Evolutionary conservation across 2,113 vertebrate genomes (phyloP), one percentile per base, ranked within the genome.

Genomic region (Cyprinodon tularosa): DNA sequence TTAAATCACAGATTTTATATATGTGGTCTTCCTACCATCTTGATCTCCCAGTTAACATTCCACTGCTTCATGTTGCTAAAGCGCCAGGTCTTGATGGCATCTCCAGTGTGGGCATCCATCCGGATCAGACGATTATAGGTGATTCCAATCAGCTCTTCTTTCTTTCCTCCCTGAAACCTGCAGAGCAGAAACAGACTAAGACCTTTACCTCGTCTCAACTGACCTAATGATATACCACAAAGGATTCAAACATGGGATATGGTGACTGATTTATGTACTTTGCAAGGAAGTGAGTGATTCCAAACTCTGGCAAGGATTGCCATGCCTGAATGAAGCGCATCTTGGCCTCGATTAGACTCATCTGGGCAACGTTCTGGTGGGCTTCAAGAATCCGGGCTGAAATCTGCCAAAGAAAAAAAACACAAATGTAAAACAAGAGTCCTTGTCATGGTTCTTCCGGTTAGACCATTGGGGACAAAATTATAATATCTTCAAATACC

Each of bases 21-120:
- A 71, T 45, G 0, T 3, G 59, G 44, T 2, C 42, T 40, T 1
- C 63, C n/a, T 88, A 99, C 98, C 98, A 98, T 98, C 94, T 99
- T 99, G 22, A 99, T 99, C 91, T 99, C 98, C 98, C 98, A 99
- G 94, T 99, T 99, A 44, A 99, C 98, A 0, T 99, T 99, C 98
- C 98, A 99, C 93, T 99, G 98, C 67, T 99, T 99, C 98, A 99
- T 99, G 94, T 99, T 99, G 95, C 97, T 98, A 92, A 99, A 97
- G 57, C 98, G 93, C 98, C 98, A 99, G 9, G 98, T 99, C 88
- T 99, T 99, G 87, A 99, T 95, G 14, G 98, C 97, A 0, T 99
- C 98, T 8, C 98, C 97, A 0, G 96, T 98, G 94, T 94, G 62
- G 10, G 97, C 96, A 0, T 99, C 98, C 96, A 99, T 99, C 50